Evolutionary conservation across 2,113 vertebrate species (phyloP).

Genomic region (Urocitellus parryii): DNA sequence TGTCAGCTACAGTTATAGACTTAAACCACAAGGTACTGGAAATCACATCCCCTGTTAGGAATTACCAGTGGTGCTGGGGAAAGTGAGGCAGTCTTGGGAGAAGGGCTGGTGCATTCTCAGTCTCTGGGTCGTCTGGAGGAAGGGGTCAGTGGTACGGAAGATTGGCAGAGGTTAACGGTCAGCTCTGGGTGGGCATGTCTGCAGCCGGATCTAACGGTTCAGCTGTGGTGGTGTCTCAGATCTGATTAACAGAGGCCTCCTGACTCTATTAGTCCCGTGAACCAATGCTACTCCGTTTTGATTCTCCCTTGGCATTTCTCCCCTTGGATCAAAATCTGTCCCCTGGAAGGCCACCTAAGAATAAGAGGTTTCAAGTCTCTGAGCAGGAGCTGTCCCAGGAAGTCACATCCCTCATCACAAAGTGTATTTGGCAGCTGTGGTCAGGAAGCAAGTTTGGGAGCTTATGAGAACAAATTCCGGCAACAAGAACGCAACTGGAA

Average conservation of each 20-base stretch:
- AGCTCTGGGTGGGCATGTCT: neutral
- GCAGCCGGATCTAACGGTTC: neutral
- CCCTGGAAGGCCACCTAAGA: neutral
- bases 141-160: neutral
- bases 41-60: neutral
- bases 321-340: neutral
- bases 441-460: neutral
- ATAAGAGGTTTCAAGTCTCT: neutral
- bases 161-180: neutral
- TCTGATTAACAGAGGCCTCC: neutral
- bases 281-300: neutral
- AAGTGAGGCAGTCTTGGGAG: neutral
- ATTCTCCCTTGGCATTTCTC: neutral
- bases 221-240: neutral
- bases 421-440: neutral
- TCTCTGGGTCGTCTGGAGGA: neutral
- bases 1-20: neutral
- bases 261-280: neutral
- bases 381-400: neutral
- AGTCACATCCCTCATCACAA: neutral
- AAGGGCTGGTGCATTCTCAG: neutral
- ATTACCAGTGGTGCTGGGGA: neutral
- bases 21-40: neutral
- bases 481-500: neutral
- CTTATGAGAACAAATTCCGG: neutral